Evolutionary conservation across 2,797 vertebrate species (phyloP), one percentile per base, ranked within the genome.

Genomic region (Botia almorhae): DNA sequence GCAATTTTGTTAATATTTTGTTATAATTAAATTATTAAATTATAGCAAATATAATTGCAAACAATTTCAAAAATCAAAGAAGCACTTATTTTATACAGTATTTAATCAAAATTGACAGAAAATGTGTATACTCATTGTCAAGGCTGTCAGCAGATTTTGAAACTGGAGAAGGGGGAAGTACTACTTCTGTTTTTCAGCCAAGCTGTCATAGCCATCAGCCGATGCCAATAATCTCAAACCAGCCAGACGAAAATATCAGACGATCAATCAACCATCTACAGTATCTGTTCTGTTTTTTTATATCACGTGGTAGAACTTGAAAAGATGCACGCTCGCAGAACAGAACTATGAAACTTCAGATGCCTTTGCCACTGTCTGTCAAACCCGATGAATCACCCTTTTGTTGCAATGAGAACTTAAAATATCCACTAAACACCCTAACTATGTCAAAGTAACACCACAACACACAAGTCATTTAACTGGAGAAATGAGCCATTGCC

Each of bases 381-480:
- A 67, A 68, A 80, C 50, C 19, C 53, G 14, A 64, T 60, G 21
- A 60, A 60, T 60, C 58, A 60, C n/a, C 50, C 53, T 14, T 53
- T 1, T 55, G 13, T 53, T 19, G 43, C 16, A 68, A 23, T 14
- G 21, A 29, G 14, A 76, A 7, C 63, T 21, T 55, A 21, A 58
- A 68, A 10, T 46, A 46, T 8, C 43, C 43, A 46, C 10, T 46
- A 8, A 56, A 14, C 21, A 10, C 7, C 14, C 13, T 56, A 56
- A 56, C n/a, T 56, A 19, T 10, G n/a, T 56, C 43, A 11, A 56
- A 11, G 19, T 46, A 46, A 46, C 55, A 56, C 19, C 10, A 56
- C 55, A 56, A 56, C n/a, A 56, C 55, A 56, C 8, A 56, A 11
- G 8, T 8, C 8, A 67, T 64, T 64, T 51, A 67, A 65, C 12